A percentile compares a stretch with the other conserved stretches of the same genome.
Conservation (phyloP, 2,113 vertebrate genomes). For the Verasper variegatus region DNA sequence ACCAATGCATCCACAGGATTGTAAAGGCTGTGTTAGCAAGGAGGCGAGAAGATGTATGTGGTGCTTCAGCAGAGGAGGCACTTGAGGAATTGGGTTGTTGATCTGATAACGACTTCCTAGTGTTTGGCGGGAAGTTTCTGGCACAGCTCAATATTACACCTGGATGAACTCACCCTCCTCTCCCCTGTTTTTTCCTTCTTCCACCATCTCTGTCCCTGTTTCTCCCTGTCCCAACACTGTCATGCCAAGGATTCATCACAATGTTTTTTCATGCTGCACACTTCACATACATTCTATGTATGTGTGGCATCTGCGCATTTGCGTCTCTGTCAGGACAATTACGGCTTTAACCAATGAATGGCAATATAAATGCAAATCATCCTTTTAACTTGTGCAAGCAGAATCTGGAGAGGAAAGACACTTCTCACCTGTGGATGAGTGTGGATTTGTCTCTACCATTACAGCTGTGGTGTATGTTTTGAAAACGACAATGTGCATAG, state of each 20-base stretch:
- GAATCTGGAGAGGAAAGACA: conserved; percentile 50
- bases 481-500: conserved; percentile 32
- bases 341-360: conserved; percentile 64
- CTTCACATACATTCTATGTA: conserved; percentile 22
- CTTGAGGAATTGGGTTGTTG: conserved; percentile 78
- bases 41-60: conserved; percentile 69
- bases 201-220: conserved; percentile 1
- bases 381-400: conserved; percentile 74
- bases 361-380: conserved; percentile 67
- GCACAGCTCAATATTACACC: conserved; percentile 77
- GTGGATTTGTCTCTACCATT: conserved; percentile 43
- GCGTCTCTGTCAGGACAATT: conserved; percentile 58
- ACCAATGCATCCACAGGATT: conserved; percentile 54
- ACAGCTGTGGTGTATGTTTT: conserved; percentile 41
- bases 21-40: conserved; percentile 46
- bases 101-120: conserved; percentile 74
- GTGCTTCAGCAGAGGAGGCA: conserved; percentile 65
- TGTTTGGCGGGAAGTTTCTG: conserved; percentile 74
- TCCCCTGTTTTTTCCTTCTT: background rate
- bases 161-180: conserved; percentile 55
- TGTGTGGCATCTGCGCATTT: conserved; percentile 11
- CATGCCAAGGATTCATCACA: conserved; percentile 34
- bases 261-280: conserved; percentile 13
- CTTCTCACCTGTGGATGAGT: conserved; percentile 73
- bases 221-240: conserved; percentile 21